These are phyloP conservation scores for Leptodactylus fallax DNA, from an alignment of 2,797 vertebrate genomes.

Conservation along the genomic window DNA sequence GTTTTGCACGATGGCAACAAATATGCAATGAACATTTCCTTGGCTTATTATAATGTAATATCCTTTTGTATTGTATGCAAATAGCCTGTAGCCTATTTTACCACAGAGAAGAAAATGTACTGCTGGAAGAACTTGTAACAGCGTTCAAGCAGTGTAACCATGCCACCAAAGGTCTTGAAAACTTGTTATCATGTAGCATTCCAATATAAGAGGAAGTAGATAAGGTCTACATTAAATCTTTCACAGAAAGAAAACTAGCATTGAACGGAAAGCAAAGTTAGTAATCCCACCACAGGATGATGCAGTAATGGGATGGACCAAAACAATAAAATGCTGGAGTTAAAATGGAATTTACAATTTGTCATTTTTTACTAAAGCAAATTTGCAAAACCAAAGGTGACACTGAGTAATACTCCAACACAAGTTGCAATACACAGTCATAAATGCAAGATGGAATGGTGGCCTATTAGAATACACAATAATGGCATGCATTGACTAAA, in stretches of 20 bases:
- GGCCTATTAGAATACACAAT: slow-evolving; percentile 15
- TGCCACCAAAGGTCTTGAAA: slow-evolving; percentile 51
- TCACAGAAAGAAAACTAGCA: slow-evolving; percentile 62
- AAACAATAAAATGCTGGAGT: not conserved
- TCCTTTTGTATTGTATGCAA: slow-evolving; percentile 9
- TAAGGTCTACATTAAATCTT: slow-evolving; percentile 51
- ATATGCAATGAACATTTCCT: too few species aligned
- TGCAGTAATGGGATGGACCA: too few species aligned
- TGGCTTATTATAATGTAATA: slow-evolving; percentile 4
- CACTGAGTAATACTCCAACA: slow-evolving; percentile 16
- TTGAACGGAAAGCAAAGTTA: slow-evolving; percentile 9
- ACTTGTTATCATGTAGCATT: slow-evolving; percentile 27
- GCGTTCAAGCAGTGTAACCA: slow-evolving; percentile 19
- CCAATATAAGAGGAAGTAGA: slow-evolving; percentile 5
- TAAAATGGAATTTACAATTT: not conserved
- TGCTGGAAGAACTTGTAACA: slow-evolving; percentile 38
- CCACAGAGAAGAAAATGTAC: not conserved
- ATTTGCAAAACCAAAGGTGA: slow-evolving; percentile 50
- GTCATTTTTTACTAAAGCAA: slow-evolving; percentile 3
- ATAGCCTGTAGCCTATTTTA: not conserved
- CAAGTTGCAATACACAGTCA: not conserved
- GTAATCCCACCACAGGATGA: not conserved
- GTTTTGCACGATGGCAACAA: not conserved
- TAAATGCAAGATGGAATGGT: slow-evolving; percentile 28
- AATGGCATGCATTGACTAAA: slow-evolving; percentile 9